Base-by-base conservation (phyloP, 2,888 invertebrate genomes). In the Metacarcinus magister region DNA sequence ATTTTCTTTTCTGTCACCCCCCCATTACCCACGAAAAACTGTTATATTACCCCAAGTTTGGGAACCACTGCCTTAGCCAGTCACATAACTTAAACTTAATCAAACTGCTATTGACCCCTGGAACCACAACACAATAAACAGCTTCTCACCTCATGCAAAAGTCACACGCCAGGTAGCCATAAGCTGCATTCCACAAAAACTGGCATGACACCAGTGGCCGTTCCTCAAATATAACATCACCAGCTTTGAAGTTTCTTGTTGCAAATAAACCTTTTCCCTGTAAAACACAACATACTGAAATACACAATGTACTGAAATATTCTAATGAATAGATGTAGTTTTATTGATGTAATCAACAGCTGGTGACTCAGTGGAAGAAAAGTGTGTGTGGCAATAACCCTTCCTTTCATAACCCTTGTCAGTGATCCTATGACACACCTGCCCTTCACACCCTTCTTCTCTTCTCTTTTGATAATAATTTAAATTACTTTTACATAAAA, bases 121-220 rank as follows among this genome's bases (percentile, higher is more conserved):
- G 67, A 67, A 23, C 19, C n/a, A 67, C 19, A 19, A 67, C 23
- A 19, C 4, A 67, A 28, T 13, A 43, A 94, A 92, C 32, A 16
- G 16, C 23, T 67, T 94, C 97, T 97, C 97, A 98, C 98, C 98
- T 98, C 98, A 99, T 98, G 97, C 99, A 99, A 97, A 98, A 98
- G 97, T 99, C 99, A 97, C 99, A 99, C 0, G 99, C 99, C 97
- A 98, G 98, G 97, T 99, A 99, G 97, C 98, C 98, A 97, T 99
- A 99, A 0, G 98, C 98, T 75, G 98, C 98, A 98, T 99, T 99
- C 99, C 99, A 99, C 10, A 99, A 98, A 97, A 99, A 99, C 97
- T 99, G 99, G 97, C 98, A 98, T 39, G 99, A 98, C 46, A 99
- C 98, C 95, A 99, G 97, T 0, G 99, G 99, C 97, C 98, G 98